phyloP scores from a whole-genome alignment of 2,888 invertebrate species.

The Cataglyphis livida region DNA sequence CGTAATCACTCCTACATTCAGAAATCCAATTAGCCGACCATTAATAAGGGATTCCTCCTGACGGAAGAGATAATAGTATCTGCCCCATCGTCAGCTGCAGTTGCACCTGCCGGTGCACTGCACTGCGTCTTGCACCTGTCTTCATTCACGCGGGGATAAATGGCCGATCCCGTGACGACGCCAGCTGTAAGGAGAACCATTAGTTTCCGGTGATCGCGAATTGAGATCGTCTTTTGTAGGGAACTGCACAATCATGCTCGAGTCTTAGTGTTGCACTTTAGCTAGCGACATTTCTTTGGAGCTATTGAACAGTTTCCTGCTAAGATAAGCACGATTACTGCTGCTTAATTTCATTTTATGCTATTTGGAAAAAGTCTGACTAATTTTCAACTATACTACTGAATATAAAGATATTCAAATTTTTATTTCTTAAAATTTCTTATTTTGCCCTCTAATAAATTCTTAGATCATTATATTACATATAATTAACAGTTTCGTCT shows the following conservation, averaged over 20 bases:
- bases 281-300: slow-evolving; percentile 29
- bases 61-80: slow-evolving; percentile 71
- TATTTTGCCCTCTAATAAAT: neutral
- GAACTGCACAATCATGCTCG: slow-evolving; percentile 40
- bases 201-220: slow-evolving; percentile 50
- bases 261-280: slow-evolving; percentile 40
- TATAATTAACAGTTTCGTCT: neutral
- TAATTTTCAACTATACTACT: neutral
- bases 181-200: slow-evolving; percentile 48
- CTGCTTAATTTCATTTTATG: slow-evolving; percentile 2
- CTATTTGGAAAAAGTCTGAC: neutral
- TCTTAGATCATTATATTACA: neutral
- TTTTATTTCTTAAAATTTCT: slow-evolving; percentile 1
- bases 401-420: neutral
- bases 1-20: slow-evolving; percentile 73
- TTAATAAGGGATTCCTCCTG: slow-evolving; percentile 79
- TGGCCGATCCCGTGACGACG: slow-evolving; percentile 35
- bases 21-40: slow-evolving; percentile 81
- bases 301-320: slow-evolving; percentile 18
- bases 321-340: slow-evolving; percentile 13
- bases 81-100: slow-evolving; percentile 55
- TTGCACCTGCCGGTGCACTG: slow-evolving; percentile 51
- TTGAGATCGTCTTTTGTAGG: slow-evolving; percentile 42
- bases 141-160: slow-evolving; percentile 49
- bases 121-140: slow-evolving; percentile 52